Conservation (phyloP, 64 coral and sea anemone genomes). For the Pocillopora verrucosa region DNA sequence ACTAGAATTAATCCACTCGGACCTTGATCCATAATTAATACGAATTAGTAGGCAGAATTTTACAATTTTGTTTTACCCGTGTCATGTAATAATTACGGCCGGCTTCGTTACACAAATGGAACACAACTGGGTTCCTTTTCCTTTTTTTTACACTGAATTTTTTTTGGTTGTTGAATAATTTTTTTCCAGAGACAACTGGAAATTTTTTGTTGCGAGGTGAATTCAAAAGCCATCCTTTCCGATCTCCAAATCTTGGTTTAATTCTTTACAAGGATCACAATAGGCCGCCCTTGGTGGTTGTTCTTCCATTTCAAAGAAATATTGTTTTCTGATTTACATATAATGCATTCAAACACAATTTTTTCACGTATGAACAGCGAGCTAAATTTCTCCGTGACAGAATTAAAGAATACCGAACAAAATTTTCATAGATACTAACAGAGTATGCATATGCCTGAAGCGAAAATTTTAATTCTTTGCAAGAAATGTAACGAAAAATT, state of each 20-base stretch:
- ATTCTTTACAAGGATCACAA: slow-evolving; percentile 29
- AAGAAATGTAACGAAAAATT: neutral
- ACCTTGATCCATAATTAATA: slow-evolving; percentile 8
- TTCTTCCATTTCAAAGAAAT: neutral
- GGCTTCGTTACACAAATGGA: neutral
- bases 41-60: neutral
- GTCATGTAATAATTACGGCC: neutral
- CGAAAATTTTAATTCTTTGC: neutral
- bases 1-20: slow-evolving; percentile 1
- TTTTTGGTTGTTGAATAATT: neutral
- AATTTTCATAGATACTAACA: neutral
- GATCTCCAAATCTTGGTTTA: neutral
- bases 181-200: neutral
- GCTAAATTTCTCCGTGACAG: neutral
- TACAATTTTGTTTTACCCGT: neutral
- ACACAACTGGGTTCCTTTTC: neutral
- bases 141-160: neutral
- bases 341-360: neutral
- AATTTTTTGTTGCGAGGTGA: neutral
- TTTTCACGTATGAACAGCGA: neutral
- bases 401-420: neutral
- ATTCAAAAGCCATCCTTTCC: slow-evolving; percentile 29
- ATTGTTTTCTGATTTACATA: neutral
- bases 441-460: neutral
- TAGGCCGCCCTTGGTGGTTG: neutral